Evolutionary conservation across 2,113 vertebrate genomes (phyloP).

Genomic region (Gasterosteus aculeatus): DNA sequence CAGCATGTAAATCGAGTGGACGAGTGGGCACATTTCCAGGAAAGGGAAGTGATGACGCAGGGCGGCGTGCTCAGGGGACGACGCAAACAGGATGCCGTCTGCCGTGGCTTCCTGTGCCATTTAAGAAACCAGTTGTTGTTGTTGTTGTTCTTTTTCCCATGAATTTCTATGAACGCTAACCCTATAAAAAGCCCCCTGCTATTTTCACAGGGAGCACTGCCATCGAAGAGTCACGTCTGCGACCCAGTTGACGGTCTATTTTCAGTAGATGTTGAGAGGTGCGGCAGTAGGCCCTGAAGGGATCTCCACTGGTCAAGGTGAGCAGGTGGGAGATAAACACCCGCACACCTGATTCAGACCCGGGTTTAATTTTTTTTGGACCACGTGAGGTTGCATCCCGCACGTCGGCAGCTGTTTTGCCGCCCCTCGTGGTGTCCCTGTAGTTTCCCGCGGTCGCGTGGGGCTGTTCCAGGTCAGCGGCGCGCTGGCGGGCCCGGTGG

Average conservation of each 20-base stretch:
- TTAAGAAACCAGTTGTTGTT: slow-evolving; percentile 69
- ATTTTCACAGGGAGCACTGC: slow-evolving; percentile 10
- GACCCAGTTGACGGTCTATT: too few species aligned
- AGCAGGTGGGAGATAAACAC: slow-evolving; percentile 20
- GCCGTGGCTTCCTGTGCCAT: slow-evolving; percentile 78
- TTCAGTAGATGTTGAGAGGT: neutral
- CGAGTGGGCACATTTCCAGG: slow-evolving; percentile 78
- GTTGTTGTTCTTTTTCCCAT: slow-evolving; percentile 32
- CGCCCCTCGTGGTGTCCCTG: slow-evolving; percentile 7
- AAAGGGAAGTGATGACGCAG: slow-evolving; percentile 82
- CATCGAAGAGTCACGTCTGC: neutral
- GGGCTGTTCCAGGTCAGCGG: slow-evolving; percentile 44
- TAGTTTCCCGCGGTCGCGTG: slow-evolving; percentile 43
- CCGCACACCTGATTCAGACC: neutral
- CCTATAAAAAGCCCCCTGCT: neutral
- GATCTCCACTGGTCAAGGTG: slow-evolving; percentile 72
- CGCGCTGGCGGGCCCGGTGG: slow-evolving; percentile 51
- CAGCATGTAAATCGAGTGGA: slow-evolving; percentile 74
- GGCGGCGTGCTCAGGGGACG: slow-evolving; percentile 70
- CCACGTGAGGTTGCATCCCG: slow-evolving; percentile 1
- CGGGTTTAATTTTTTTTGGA: slow-evolving; percentile 7
- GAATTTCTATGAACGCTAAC: slow-evolving; percentile 56
- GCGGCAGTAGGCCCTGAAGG: slow-evolving; percentile 54
- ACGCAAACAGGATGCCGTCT: slow-evolving; percentile 83
- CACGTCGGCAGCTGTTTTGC: slow-evolving; percentile 1